Conservation (phyloP, 2,888 invertebrate species). For the Chironomus riparius region DNA sequence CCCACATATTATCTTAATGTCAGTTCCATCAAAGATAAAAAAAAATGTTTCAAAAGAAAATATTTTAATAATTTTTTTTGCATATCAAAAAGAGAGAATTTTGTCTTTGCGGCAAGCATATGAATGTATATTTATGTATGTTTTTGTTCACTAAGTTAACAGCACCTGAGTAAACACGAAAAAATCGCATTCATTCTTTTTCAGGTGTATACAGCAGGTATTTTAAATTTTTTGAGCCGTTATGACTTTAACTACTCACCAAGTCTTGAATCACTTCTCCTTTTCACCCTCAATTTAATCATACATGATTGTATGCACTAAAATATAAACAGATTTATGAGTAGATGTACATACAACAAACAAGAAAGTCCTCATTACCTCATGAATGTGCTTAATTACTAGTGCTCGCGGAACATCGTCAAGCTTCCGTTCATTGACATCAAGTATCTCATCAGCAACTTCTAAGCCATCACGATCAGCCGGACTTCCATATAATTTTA, state of each 20-base stretch:
- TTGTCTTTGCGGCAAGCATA: background rate
- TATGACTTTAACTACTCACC: slow-evolving; percentile 52
- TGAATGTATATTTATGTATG: background rate
- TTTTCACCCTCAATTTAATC: slow-evolving; percentile 86
- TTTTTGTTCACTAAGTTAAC: background rate
- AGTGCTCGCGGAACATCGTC: slow-evolving; percentile 88
- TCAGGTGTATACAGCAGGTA: background rate
- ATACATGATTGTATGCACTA: slow-evolving; percentile 93
- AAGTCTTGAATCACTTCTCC: slow-evolving; percentile 76
- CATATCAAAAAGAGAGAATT: background rate
- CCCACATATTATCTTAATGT: too few relatives aligned
- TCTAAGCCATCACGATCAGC: slow-evolving; percentile 90
- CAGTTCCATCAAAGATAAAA: too few relatives aligned
- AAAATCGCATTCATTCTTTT: background rate
- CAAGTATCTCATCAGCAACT: slow-evolving; percentile 94
- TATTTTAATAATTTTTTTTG: background rate
- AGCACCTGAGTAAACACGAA: slow-evolving; percentile 4
- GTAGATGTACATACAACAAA: background rate
- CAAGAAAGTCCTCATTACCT: slow-evolving; percentile 49
- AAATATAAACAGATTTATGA: slow-evolving; percentile 41
- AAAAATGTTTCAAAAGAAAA: too few relatives aligned
- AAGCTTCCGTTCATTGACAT: slow-evolving; percentile 88
- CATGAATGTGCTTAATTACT: slow-evolving; percentile 89
- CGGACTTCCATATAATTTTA: slow-evolving; percentile 85
- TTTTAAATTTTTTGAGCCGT: background rate